Evolutionary conservation across 1,140 invertebrate species (phyloP).

Genomic region (Acyrthosiphon pisum): DNA sequence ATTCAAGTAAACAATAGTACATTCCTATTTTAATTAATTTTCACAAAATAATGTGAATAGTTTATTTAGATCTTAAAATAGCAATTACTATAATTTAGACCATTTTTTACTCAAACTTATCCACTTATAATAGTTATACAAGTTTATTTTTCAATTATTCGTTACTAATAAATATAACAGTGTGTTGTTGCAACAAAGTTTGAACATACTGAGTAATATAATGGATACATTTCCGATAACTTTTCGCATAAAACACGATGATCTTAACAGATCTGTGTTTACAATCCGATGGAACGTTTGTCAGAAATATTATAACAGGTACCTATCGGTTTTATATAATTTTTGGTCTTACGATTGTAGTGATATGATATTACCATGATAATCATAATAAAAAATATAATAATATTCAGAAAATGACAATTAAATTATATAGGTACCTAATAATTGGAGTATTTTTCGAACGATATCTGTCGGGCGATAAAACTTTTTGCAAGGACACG

Average conservation of each 20-base stretch:
- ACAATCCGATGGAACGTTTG: background rate
- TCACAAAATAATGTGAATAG: background rate
- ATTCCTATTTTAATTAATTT: background rate
- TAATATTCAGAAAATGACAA: background rate
- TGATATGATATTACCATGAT: too few relatives aligned
- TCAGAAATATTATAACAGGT: background rate
- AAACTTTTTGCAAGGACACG: background rate
- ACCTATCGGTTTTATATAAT: background rate
- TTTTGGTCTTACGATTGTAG: background rate
- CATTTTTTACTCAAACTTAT: background rate
- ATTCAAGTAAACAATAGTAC: background rate
- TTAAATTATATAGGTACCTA: background rate
- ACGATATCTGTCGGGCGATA: background rate
- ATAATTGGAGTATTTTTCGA: background rate
- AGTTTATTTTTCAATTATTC: background rate
- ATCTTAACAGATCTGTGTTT: background rate
- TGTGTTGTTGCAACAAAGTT: background rate
- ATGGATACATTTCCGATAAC: background rate
- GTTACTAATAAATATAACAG: background rate
- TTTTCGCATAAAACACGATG: background rate
- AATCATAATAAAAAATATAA: background rate
- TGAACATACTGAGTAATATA: background rate
- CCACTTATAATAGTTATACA: background rate
- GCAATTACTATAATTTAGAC: background rate
- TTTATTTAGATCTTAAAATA: background rate